Evolutionary conservation across 2,797 vertebrate species (phyloP), one percentile per base, ranked within the genome.

Genomic region (Acanthis flammea): DNA sequence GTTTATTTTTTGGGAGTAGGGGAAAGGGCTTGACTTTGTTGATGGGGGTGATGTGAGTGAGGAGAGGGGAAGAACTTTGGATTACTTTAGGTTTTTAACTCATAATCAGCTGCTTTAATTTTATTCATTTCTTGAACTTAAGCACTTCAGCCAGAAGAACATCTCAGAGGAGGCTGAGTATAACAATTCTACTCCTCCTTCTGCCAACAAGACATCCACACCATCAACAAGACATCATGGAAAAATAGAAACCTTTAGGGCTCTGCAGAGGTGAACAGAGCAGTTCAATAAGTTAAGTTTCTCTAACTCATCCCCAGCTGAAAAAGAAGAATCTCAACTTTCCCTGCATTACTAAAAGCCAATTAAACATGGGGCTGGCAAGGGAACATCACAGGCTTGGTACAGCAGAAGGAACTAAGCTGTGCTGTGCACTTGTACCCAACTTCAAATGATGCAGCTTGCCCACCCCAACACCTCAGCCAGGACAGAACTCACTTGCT

Each of bases 41-140:
- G 37, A 16, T 0, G 0, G 8, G 23, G 22, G 2, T 19, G 9
- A 33, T 41, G 17, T 10, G n/a, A 82, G 21, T 7, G 24, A 19
- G 25, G 11, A 45, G 45, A 58, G 2, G 4, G 27, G 7, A 54
- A 79, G 23, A 90, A 39, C 11, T 76, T 13, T 5, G 9, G 12
- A 18, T 74, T 72, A 70, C 21, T 79, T 67, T 5, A 37, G 4
- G 19, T 47, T 83, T 60, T 60, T 42, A 66, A 60, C 21, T 68
- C 24, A 8, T 44, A 71, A 51, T 31, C 35, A 35, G 42, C 50
- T 68, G 24, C 42, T 84, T 78, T 57, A 45, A 48, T 84, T 86
- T 70, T 41, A 55, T 33, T 68, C 1, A 3, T 37, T 71, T 61
- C 51, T 50, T 81, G 12, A 86, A 51, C 39, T 88, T 67, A 0